phyloP scores from a whole-genome alignment of 2,888 invertebrate genomes.

The Pristionchus entomophagus region DNA sequence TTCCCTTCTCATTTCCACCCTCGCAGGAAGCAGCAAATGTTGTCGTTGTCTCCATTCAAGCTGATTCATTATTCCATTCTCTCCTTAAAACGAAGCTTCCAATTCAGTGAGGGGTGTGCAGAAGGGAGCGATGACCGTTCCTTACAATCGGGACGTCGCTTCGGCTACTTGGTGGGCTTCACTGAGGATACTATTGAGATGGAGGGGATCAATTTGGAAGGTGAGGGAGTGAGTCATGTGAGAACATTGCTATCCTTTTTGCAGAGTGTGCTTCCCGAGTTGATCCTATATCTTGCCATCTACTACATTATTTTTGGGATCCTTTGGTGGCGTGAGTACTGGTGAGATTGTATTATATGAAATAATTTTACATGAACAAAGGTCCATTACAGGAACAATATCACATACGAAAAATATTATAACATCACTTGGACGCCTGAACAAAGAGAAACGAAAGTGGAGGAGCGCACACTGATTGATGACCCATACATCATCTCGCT shows the following conservation, averaged over 20 bases:
- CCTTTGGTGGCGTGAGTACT: too few relatives aligned
- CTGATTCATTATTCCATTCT: not conserved
- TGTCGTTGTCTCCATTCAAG: not conserved
- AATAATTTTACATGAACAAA: too few relatives aligned
- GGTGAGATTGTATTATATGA: too few relatives aligned
- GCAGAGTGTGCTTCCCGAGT: not conserved
- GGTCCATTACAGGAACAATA: too few relatives aligned
- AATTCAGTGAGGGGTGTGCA: not conserved
- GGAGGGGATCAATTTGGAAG: conserved; percentile 47
- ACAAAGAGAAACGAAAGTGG: not conserved
- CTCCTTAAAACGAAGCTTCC: not conserved
- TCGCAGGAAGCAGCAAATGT: not conserved
- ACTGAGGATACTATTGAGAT: not conserved
- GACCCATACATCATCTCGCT: not conserved
- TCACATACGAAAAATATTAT: too few relatives aligned
- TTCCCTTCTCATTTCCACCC: not conserved
- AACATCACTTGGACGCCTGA: too few relatives aligned
- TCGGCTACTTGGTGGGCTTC: not conserved
- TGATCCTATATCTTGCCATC: not conserved
- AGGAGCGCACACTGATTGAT: not conserved
- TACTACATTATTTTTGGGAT: not conserved
- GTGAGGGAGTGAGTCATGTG: not conserved
- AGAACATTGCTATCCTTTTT: not conserved
- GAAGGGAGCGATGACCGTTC: conserved; percentile 33
- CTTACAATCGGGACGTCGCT: conserved; percentile 13